Conservation (phyloP, 2,113 vertebrate genomes). For the Paramormyrops kingsleyae region DNA sequence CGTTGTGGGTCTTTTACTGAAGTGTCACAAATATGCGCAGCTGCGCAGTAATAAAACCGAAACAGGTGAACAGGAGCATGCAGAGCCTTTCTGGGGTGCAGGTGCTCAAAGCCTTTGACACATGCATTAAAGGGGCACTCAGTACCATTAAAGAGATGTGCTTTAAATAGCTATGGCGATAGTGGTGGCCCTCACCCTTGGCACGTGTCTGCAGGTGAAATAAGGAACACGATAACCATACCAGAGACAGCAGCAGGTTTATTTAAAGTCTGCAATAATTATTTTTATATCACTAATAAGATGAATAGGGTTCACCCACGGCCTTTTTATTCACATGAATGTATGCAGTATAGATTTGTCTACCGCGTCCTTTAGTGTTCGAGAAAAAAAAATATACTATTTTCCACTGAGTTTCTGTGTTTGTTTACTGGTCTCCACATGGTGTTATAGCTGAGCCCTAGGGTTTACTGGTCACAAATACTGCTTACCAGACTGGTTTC, state of each 20-base stretch:
- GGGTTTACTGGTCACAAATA: constrained; percentile 24
- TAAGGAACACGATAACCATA: background rate
- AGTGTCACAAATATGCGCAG: background rate
- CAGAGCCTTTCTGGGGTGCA: background rate
- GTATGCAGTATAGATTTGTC: background rate
- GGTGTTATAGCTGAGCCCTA: background rate
- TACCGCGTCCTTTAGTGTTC: background rate
- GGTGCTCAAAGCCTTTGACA: background rate
- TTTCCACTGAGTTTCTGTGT: background rate
- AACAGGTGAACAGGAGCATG: background rate
- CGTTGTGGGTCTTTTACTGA: background rate
- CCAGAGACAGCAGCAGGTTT: background rate
- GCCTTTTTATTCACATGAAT: background rate
- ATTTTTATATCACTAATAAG: background rate
- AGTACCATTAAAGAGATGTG: background rate
- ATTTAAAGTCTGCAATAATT: background rate
- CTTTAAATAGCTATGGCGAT: background rate
- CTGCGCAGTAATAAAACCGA: background rate
- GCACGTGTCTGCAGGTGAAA: background rate
- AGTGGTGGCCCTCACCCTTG: background rate
- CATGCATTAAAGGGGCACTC: background rate
- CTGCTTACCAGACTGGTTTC: constrained; percentile 18
- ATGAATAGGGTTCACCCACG: background rate
- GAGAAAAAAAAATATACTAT: background rate
- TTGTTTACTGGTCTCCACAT: constrained; percentile 31